These are phyloP conservation scores for Daktulosphaira vitifoliae DNA, from an alignment of 1,140 invertebrate genomes.

Conservation along the genomic window DNA sequence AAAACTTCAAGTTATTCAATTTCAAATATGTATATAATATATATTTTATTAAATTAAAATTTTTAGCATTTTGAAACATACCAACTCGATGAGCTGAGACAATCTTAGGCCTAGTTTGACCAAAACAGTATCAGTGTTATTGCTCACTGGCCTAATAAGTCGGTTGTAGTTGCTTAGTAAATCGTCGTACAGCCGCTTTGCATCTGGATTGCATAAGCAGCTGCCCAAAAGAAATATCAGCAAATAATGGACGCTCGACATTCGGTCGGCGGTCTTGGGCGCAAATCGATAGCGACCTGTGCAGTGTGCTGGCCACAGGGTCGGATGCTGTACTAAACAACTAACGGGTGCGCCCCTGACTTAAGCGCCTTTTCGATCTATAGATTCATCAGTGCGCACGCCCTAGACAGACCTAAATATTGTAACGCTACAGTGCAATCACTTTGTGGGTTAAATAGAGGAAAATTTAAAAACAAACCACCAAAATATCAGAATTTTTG, in stretches of 20 bases:
- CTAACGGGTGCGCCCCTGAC: not conserved
- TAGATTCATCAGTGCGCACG: not conserved
- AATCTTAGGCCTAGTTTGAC: conserved; percentile 85
- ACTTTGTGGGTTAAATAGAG: not conserved
- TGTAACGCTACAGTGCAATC: not conserved
- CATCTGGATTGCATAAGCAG: conserved; percentile 64
- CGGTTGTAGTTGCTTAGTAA: conserved; percentile 93
- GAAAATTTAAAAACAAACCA: too few relatives aligned
- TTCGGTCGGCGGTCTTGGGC: not conserved
- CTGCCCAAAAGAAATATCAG: not conserved
- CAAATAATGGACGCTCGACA: not conserved
- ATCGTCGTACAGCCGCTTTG: conserved; percentile 88
- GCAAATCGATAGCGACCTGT: too few relatives aligned
- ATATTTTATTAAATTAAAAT: too few relatives aligned
- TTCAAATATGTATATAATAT: too few relatives aligned
- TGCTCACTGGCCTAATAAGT: conserved; percentile 83
- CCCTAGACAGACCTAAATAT: too few relatives aligned
- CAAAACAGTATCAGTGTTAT: conserved; percentile 85
- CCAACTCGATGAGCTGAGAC: conserved; percentile 92
- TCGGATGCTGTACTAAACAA: too few relatives aligned
- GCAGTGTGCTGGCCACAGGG: too few relatives aligned
- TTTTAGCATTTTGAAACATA: too few relatives aligned
- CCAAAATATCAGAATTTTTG: too few relatives aligned
- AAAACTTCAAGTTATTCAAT: too few relatives aligned
- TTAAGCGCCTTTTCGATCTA: not conserved